Evolutionary conservation across 2,888 invertebrate species (phyloP).

Genomic region (Mactromeris polynyma): DNA sequence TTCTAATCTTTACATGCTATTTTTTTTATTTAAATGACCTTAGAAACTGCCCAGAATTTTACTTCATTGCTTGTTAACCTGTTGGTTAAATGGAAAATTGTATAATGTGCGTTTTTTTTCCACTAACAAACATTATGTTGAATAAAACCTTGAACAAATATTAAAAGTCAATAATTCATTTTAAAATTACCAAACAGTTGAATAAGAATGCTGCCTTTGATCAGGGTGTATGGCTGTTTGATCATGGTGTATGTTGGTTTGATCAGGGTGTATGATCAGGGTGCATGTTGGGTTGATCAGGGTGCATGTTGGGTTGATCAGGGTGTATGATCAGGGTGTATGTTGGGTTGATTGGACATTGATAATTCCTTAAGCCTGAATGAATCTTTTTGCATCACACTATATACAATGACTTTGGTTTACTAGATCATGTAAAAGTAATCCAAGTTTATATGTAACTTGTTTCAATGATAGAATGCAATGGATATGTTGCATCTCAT

Average conservation of each 20-base stretch:
- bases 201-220: too few relatives aligned
- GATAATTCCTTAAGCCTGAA: not conserved
- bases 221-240: too few relatives aligned
- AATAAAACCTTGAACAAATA: not conserved
- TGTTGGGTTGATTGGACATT: not conserved
- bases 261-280: too few relatives aligned
- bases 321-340: too few relatives aligned
- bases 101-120: not conserved
- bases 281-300: too few relatives aligned
- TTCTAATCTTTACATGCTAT: not conserved
- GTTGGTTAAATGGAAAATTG: too few relatives aligned
- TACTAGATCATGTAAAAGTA: not conserved
- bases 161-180: not conserved
- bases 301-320: too few relatives aligned
- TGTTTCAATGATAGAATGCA: constrained; percentile 29
- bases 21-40: not conserved
- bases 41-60: not conserved
- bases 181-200: too few relatives aligned
- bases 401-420: not conserved
- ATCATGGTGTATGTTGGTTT: too few relatives aligned
- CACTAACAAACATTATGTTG: not conserved
- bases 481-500: constrained; percentile 50
- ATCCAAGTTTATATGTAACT: not conserved
- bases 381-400: not conserved
- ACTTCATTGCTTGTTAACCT: not conserved